Conservation (phyloP, 2,888 invertebrate species). For the Caenorhabditis sulstoni region DNA sequence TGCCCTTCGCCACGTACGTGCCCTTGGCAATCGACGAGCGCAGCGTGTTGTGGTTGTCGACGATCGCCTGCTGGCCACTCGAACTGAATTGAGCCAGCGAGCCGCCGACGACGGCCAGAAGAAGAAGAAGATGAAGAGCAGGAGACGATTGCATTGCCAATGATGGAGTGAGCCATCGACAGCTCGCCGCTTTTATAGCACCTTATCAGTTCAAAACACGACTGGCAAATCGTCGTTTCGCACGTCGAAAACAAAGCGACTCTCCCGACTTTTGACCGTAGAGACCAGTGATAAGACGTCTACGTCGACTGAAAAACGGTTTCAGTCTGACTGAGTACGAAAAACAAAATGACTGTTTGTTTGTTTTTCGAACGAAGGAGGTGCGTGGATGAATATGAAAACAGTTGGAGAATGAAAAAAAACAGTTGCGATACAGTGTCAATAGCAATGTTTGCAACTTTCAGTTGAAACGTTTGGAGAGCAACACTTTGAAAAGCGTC, state of each 20-base stretch:
- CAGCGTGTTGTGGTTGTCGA: constrained; percentile 21
- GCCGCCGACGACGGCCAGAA: constrained; percentile 11
- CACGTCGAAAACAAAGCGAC: neutral
- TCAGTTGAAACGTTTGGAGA: too few relatives aligned
- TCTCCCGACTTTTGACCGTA: neutral
- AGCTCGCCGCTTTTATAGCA: neutral
- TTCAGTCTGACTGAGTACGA: too few relatives aligned
- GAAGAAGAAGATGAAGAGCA: constrained; percentile 5
- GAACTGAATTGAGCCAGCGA: constrained; percentile 23
- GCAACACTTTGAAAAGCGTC: too few relatives aligned
- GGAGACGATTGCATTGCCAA: constrained; percentile 12
- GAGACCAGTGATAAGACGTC: neutral
- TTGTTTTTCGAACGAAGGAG: too few relatives aligned
- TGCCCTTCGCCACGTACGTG: constrained; percentile 31
- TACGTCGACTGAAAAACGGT: neutral
- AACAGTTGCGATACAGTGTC: too few relatives aligned
- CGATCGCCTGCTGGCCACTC: constrained; percentile 1
- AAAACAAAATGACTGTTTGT: too few relatives aligned
- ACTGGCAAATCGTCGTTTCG: neutral
- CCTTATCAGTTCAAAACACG: constrained; percentile 10
- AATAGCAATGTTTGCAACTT: too few relatives aligned
- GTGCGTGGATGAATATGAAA: too few relatives aligned
- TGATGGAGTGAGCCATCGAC: neutral
- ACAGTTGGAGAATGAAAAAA: too few relatives aligned
- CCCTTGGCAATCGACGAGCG: constrained; percentile 25